Conservation (phyloP, 2,113 vertebrate genomes). For the Crotalus helleri region DNA sequence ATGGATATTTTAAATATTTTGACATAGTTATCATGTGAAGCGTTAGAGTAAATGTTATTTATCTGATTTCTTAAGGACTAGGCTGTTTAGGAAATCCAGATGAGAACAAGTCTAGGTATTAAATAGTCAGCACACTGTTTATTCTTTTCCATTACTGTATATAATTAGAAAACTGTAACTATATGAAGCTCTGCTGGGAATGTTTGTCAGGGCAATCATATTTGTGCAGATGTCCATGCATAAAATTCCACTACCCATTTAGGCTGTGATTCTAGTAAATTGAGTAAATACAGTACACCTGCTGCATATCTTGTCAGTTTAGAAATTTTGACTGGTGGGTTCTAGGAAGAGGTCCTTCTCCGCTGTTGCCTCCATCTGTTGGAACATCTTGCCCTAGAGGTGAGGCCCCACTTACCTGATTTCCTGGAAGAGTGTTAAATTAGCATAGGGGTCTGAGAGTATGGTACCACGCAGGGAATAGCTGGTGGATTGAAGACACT, state of each 20-base stretch:
- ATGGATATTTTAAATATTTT: background rate
- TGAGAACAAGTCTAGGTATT: background rate
- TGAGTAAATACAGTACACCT: background rate
- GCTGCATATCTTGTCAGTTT: background rate
- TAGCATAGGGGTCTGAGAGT: background rate
- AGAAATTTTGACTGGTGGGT: background rate
- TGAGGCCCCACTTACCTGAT: background rate
- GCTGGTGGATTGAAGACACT: too few species aligned
- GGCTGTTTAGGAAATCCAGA: background rate
- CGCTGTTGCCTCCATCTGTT: background rate
- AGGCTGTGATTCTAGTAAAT: background rate
- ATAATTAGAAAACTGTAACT: background rate
- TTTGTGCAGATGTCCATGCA: background rate
- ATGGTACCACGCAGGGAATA: too few species aligned
- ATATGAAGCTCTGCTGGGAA: background rate
- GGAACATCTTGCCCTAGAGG: background rate
- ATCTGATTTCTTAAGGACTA: background rate
- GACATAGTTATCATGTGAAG: background rate
- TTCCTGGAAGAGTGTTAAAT: background rate
- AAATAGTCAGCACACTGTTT: background rate
- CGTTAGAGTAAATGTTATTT: background rate
- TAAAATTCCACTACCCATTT: background rate
- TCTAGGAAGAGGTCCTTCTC: background rate
- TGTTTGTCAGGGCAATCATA: background rate
- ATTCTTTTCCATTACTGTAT: background rate